These are phyloP conservation scores for Thamnophis sirtalis DNA, from an alignment of 2,113 vertebrate genomes.

Conservation along the genomic window DNA sequence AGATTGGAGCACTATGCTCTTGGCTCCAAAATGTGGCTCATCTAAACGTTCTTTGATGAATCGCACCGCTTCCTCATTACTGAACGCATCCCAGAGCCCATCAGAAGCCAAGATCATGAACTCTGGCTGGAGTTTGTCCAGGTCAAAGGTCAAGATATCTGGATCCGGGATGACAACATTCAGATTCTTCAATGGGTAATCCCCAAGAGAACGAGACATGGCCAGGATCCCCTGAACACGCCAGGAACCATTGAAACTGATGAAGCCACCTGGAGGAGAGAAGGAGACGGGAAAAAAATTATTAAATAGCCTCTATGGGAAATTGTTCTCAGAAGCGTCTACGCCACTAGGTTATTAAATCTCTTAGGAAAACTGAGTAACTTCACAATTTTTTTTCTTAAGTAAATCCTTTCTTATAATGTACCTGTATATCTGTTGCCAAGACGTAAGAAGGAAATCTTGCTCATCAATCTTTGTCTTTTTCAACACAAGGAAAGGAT, in stretches of 20 bases:
- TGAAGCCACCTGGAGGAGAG: conserved; percentile 87
- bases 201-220: conserved; percentile 95
- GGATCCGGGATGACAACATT: conserved; percentile 94
- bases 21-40: conserved; percentile 95
- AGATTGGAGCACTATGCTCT: conserved; percentile 97
- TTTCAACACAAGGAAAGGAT: neutral
- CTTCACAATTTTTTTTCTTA: neutral
- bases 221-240: conserved; percentile 96
- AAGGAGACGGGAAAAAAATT: conserved; percentile 21
- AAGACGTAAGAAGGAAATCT: neutral
- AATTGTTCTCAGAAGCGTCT: neutral
- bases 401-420: neutral
- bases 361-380: neutral
- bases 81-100: conserved; percentile 98
- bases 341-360: neutral
- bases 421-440: neutral
- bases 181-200: conserved; percentile 96
- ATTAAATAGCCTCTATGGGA: neutral
- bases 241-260: conserved; percentile 98
- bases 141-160: conserved; percentile 92
- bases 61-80: conserved; percentile 94
- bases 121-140: conserved; percentile 93
- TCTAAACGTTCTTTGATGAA: conserved; percentile 94
- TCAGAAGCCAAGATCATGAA: conserved; percentile 98
- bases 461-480: neutral